Evolutionary conservation across 2,888 invertebrate genomes (phyloP), one percentile per base, ranked within the genome.

Genomic region (Phania funesta): DNA sequence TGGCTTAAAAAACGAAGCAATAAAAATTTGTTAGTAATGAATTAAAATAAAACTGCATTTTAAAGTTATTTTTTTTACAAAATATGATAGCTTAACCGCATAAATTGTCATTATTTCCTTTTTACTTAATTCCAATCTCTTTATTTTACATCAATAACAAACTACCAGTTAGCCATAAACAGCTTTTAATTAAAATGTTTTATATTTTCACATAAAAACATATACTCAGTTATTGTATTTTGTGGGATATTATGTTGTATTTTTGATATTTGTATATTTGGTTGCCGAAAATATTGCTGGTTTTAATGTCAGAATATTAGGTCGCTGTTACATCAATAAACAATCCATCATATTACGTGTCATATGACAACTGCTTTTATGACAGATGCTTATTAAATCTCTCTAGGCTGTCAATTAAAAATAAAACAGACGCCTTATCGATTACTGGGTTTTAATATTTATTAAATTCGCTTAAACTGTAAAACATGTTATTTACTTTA

Each of bases 361-460:
- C 71, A 71, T 29, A 50, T 71, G 71, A 71, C 78, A 78, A 58
- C 56, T 50, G 24, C 48, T 41, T 38, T 65, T 38, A 13, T 62
- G 78, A 65, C 70, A 78, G 38, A 6, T 71, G 78, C 48, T 38
- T 26, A 56, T 65, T 54, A 56, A 78, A 65, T 64, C 77, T 58
- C 54, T 46, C 48, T 50, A 29, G 38, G 29, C 38, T 71, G 64
- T 71, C 71, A 71, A 71, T 71, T 64, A 54, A 76, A 65, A n/a
- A n/a, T n/a, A n/a, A 11, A 44, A 29, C 38, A 18, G 3, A 11
- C 7, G 2, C 5, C 5, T 8, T 58, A 24, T 65, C 35, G 22
- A 38, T 26, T 64, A 24, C 29, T 50, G 38, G 52, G 44, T 62
- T 80, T 73, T 62, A 54, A 46, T 62, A 68, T 74, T 67, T 74